Conservation (phyloP, 2,113 vertebrate species). For the Chionodraco myersi region DNA sequence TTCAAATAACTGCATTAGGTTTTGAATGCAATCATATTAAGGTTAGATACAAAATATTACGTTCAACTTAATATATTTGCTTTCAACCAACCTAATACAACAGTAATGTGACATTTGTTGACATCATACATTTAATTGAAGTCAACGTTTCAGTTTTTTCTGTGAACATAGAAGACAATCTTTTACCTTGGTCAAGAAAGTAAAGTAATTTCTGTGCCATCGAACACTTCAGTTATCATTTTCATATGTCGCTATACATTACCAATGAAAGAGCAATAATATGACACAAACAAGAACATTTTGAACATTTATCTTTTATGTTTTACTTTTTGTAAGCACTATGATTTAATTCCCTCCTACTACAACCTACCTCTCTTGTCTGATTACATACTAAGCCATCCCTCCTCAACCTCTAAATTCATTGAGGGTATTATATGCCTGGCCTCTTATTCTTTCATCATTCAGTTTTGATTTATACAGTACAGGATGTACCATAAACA, state of each 20-base stretch:
- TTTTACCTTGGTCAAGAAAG: background rate
- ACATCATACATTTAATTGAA: no score
- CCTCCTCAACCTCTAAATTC: constrained; percentile 42
- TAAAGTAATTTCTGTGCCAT: background rate
- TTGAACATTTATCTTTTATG: background rate
- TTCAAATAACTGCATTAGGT: no score
- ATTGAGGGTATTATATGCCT: constrained; percentile 23
- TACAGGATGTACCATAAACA: constrained; percentile 38
- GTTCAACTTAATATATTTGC: no score
- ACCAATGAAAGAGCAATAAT: constrained; percentile 14
- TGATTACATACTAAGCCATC: constrained; percentile 43
- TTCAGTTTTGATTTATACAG: constrained; percentile 58
- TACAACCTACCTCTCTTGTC: background rate
- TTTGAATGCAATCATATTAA: no score
- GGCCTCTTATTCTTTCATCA: constrained; percentile 28
- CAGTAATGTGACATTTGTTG: no score
- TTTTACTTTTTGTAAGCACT: constrained; percentile 6
- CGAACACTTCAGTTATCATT: background rate
- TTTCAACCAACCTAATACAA: no score
- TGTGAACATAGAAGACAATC: no score
- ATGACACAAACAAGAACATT: background rate
- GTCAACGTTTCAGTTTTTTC: no score
- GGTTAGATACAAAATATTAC: no score
- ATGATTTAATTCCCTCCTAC: constrained; percentile 22
- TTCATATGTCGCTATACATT: background rate